Conservation (phyloP, 2,113 vertebrate species). For the Poicephalus meyeri region DNA sequence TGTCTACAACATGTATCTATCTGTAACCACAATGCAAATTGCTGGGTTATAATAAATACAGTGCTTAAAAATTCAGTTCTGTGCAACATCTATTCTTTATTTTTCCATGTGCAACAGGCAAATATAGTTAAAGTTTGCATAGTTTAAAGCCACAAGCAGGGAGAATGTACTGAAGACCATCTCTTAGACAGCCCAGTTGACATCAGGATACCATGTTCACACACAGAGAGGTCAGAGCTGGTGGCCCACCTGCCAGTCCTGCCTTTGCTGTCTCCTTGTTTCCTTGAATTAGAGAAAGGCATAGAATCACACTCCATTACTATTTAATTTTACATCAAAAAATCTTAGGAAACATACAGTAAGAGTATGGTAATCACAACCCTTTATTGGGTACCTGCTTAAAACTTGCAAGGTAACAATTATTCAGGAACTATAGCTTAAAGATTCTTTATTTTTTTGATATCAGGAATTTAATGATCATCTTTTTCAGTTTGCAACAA, state of each 20-base stretch:
- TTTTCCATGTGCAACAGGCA: not conserved
- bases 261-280: not conserved
- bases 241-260: not conserved
- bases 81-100: not conserved
- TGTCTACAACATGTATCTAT: not conserved
- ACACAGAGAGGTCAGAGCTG: fast-evolving
- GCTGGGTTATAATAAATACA: not conserved
- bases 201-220: not conserved
- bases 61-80: not conserved
- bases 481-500: not conserved
- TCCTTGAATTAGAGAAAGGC: not conserved
- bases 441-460: not conserved
- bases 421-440: not conserved
- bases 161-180: not conserved
- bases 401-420: not conserved
- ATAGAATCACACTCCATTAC: not conserved
- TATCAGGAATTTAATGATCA: not conserved
- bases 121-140: not conserved
- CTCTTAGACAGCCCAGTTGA: not conserved
- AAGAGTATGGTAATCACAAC: not conserved
- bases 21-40: not conserved
- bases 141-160: not conserved
- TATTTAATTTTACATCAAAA: not conserved
- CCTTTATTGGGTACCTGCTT: not conserved
- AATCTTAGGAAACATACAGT: not conserved